A percentile compares a stretch with the other conserved stretches of the same genome.
Conservation (phyloP, 2,113 vertebrate species). For the Centropus unirufus region DNA sequence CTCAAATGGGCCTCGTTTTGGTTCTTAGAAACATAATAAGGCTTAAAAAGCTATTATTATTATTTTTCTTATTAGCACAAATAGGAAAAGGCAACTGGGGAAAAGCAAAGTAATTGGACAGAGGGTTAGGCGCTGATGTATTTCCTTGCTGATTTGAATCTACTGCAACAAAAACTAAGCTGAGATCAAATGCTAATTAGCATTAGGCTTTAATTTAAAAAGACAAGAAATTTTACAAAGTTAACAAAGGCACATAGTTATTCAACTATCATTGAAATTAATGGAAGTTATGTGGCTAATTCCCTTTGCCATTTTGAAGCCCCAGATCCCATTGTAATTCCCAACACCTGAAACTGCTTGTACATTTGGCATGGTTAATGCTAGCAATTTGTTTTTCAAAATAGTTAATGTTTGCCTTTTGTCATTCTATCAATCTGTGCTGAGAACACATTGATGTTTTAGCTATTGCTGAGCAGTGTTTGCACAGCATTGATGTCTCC, state of each 20-base stretch:
- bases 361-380: not conserved
- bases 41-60: slow-evolving; percentile 30
- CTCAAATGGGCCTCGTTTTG: not conserved
- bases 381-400: not conserved
- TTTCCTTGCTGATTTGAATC: not conserved
- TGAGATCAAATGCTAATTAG: not conserved
- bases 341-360: not conserved
- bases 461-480: not conserved
- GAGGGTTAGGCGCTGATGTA: not conserved
- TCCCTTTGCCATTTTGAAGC: not conserved
- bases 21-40: slow-evolving; percentile 14
- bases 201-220: not conserved
- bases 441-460: not conserved
- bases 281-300: not conserved
- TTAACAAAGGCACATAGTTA: not conserved
- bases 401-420: not conserved
- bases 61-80: slow-evolving; percentile 14
- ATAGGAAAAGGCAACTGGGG: not conserved
- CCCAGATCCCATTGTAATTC: not conserved
- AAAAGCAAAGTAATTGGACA: not conserved
- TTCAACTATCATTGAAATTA: not conserved
- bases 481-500: not conserved
- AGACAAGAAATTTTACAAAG: not conserved
- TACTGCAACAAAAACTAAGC: not conserved
- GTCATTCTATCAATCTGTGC: not conserved